These are phyloP conservation scores for Sinocyclocheilus maitianheensis DNA, from an alignment of 2,113 vertebrate genomes.

Conservation along the genomic window DNA sequence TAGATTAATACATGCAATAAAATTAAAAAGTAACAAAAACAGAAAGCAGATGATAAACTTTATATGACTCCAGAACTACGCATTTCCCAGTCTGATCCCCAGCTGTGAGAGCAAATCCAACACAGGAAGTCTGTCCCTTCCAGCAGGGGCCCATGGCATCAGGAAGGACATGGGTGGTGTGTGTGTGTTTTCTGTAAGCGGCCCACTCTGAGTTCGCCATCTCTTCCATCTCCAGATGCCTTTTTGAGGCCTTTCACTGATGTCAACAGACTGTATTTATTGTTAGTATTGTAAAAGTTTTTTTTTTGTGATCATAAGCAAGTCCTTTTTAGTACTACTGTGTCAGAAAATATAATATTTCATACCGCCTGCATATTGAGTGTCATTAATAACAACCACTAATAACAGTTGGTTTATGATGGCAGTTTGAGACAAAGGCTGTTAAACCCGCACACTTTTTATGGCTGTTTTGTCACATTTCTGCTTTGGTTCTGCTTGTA, in stretches of 20 bases:
- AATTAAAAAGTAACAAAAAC: neutral
- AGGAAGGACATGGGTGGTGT: constrained; percentile 43
- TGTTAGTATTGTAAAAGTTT: constrained; percentile 10
- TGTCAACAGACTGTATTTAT: neutral
- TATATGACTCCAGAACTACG: neutral
- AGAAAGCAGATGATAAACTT: too few species aligned
- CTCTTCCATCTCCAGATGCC: neutral
- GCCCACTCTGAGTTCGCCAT: too few species aligned
- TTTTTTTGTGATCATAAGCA: neutral
- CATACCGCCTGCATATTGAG: neutral
- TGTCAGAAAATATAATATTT: neutral
- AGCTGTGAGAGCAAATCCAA: neutral
- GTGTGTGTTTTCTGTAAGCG: neutral
- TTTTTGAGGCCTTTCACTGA: neutral
- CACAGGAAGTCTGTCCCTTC: neutral
- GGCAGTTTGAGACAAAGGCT: neutral
- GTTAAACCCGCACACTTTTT: neutral
- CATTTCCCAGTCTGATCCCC: neutral
- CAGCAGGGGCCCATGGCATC: neutral
- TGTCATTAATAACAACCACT: neutral
- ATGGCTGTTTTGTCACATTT: neutral
- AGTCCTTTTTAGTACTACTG: neutral
- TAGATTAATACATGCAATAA: neutral
- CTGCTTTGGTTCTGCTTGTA: neutral
- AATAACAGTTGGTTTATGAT: neutral